phyloP scores from a whole-genome alignment of 2,797 vertebrate species.

The Notoglanidium macrostoma region DNA sequence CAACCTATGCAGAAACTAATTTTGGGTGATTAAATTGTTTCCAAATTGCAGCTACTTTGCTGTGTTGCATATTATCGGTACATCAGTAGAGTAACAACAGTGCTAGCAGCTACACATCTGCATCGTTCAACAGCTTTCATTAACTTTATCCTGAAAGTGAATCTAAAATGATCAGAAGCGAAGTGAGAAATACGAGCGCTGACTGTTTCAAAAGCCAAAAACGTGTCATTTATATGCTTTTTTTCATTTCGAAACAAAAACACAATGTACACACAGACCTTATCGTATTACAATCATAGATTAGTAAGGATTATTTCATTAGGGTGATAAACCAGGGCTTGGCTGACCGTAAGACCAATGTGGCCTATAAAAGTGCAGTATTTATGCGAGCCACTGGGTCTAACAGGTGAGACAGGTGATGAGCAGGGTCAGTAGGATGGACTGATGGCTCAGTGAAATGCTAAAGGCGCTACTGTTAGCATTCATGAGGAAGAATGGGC shows the following conservation, averaged over 20 bases:
- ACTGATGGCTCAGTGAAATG: constrained; percentile 58
- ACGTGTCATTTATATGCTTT: background rate
- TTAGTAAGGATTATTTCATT: constrained; percentile 11
- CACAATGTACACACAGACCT: background rate
- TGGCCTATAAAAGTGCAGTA: constrained; percentile 64
- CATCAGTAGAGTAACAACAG: background rate
- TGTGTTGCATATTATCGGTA: background rate
- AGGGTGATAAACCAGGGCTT: constrained; percentile 31
- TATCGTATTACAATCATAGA: background rate
- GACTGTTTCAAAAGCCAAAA: background rate
- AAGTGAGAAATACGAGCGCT: background rate
- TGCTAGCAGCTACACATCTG: background rate
- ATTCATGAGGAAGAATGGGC: constrained; percentile 66
- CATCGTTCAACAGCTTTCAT: background rate
- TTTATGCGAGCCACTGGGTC: constrained; percentile 32
- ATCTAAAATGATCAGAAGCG: background rate
- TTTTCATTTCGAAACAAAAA: constrained; percentile 18
- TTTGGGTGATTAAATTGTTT: background rate
- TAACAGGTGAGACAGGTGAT: constrained; percentile 68
- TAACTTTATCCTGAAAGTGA: background rate
- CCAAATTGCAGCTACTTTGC: background rate
- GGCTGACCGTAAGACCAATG: constrained; percentile 66
- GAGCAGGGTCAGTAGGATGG: constrained; percentile 70
- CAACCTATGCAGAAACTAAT: background rate
- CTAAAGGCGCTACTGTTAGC: constrained; percentile 71